Evolutionary conservation across 2,797 vertebrate species (phyloP).

Genomic region (Rhinatrema bivittatum): DNA sequence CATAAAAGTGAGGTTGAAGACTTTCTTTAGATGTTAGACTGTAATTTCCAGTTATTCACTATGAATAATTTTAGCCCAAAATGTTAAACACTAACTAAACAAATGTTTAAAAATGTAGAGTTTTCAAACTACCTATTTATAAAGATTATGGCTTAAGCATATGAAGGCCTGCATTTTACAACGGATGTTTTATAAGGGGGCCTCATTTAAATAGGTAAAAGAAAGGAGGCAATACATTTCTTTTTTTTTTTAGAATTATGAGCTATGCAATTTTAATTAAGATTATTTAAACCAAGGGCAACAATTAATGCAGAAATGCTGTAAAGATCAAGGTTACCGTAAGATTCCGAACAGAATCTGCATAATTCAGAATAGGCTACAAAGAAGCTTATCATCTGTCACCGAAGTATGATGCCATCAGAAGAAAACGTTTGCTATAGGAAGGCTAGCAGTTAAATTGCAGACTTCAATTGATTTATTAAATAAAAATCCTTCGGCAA

Average conservation of each 20-base stretch:
- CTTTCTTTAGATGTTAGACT: too few relatives aligned
- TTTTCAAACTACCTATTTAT: conserved; percentile 11
- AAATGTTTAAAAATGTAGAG: conserved; percentile 1
- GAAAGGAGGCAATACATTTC: conserved; percentile 15
- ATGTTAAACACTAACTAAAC: conserved; percentile 17
- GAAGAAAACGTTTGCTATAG: too few relatives aligned
- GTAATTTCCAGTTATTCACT: too few relatives aligned
- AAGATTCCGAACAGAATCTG: conserved; percentile 38
- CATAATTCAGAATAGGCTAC: conserved; percentile 33
- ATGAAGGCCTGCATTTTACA: conserved; percentile 2
- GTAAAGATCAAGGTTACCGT: conserved; percentile 37
- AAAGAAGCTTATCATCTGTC: conserved; percentile 13
- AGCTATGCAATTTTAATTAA: conserved; percentile 47
- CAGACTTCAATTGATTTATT: neutral
- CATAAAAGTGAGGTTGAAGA: too few relatives aligned
- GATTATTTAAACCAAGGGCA: conserved; percentile 46
- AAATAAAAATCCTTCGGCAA: too few relatives aligned
- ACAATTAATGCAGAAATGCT: conserved; percentile 30
- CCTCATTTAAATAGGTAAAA: conserved; percentile 16
- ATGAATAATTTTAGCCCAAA: too few relatives aligned
- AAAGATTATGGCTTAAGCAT: conserved; percentile 18
- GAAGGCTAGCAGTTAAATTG: too few relatives aligned
- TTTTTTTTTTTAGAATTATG: conserved; percentile 24
- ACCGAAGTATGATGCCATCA: too few relatives aligned
- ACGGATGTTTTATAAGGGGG: conserved; percentile 5